Evolutionary conservation across 2,113 vertebrate genomes (phyloP).

Genomic region (Lophotis ruficrista): DNA sequence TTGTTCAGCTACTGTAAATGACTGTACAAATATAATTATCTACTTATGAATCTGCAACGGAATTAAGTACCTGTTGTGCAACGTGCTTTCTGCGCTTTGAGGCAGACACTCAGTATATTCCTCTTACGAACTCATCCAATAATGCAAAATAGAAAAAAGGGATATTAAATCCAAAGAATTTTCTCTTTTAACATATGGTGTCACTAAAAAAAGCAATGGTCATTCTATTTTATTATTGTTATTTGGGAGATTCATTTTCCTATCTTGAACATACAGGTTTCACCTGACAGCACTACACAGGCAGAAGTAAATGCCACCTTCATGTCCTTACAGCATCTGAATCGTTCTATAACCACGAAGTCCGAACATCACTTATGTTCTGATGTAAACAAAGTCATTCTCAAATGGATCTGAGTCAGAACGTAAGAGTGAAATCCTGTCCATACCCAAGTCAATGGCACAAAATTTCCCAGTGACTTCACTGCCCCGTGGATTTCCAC

Average conservation of each 20-base stretch:
- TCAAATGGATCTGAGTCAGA: constrained; percentile 14
- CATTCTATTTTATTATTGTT: background rate
- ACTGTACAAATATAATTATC: background rate
- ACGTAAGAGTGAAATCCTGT: background rate
- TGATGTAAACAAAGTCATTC: background rate
- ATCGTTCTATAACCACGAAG: background rate
- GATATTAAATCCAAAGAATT: background rate
- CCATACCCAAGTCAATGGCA: background rate
- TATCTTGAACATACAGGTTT: background rate
- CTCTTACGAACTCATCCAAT: background rate
- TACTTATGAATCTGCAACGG: background rate
- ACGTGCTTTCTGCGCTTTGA: background rate
- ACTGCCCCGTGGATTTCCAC: background rate
- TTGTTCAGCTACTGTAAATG: background rate
- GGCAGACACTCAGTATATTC: background rate
- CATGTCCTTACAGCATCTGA: background rate
- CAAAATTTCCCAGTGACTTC: constrained; percentile 4
- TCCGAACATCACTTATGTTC: background rate
- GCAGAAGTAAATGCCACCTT: background rate
- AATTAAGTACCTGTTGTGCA: background rate
- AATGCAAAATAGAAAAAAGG: background rate
- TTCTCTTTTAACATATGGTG: background rate
- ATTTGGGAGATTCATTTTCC: background rate
- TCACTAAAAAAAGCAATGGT: background rate
- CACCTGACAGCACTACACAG: background rate